These are phyloP conservation scores for Macrotis lagotis DNA, from an alignment of 2,113 vertebrate genomes.

Conservation along the genomic window DNA sequence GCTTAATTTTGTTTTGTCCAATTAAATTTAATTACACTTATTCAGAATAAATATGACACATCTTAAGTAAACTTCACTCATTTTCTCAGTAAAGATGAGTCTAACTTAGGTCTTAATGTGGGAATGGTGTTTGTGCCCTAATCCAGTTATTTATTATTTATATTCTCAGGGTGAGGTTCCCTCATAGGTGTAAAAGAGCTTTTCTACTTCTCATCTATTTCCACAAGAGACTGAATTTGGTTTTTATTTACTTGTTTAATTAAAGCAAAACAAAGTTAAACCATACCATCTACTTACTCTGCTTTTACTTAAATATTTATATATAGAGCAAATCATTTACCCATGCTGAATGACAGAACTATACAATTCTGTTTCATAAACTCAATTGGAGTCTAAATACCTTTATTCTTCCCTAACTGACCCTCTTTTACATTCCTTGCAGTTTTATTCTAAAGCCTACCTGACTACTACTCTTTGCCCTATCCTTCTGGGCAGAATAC, in stretches of 20 bases:
- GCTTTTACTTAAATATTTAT: too few species aligned
- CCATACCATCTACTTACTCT: too few species aligned
- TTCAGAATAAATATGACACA: background rate
- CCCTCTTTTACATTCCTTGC: background rate
- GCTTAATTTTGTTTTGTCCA: conserved; percentile 11
- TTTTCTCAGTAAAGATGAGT: conserved; percentile 5
- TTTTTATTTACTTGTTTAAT: conserved; percentile 39
- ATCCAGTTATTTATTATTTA: conserved; percentile 33
- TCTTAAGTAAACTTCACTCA: background rate
- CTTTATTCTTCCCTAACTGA: background rate
- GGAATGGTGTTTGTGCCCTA: conserved; percentile 30
- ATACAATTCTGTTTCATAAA: too few species aligned
- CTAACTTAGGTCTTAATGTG: conserved; percentile 13
- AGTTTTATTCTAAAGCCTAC: background rate
- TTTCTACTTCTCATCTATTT: conserved; percentile 33
- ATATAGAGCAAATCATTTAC: too few species aligned
- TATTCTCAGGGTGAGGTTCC: conserved; percentile 26
- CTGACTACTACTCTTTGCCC: background rate
- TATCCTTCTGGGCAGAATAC: background rate
- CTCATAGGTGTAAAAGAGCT: background rate
- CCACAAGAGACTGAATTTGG: conserved; percentile 32
- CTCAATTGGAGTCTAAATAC: too few species aligned
- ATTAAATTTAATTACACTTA: conserved; percentile 15
- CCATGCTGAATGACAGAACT: too few species aligned
- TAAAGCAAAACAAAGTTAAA: conserved; percentile 41